phyloP scores from a whole-genome alignment of 1,140 invertebrate genomes.

The Apocrypta bakeri region DNA sequence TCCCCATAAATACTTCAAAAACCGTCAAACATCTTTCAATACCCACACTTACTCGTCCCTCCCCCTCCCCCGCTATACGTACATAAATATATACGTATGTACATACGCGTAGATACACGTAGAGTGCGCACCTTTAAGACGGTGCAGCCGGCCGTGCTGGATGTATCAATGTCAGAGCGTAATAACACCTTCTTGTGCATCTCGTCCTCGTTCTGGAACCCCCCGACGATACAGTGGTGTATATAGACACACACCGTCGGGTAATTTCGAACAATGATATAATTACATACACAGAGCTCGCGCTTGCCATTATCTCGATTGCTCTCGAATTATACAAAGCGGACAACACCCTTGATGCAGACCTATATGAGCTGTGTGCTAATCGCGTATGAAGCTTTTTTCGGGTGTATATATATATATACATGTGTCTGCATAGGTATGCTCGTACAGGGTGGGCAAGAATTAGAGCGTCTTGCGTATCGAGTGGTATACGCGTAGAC shows the following conservation, averaged over 20 bases:
- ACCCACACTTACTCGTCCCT: slow-evolving; percentile 4
- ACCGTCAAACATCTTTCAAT: slow-evolving; percentile 7
- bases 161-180: slow-evolving; percentile 69
- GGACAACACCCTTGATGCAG: slow-evolving; percentile 44
- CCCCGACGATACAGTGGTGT: neutral
- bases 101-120: neutral
- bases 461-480: slow-evolving; percentile 5
- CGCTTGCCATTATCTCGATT: slow-evolving; percentile 66
- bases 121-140: neutral
- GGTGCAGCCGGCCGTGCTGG: slow-evolving; percentile 8
- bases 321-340: slow-evolving; percentile 64
- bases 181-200: slow-evolving; percentile 66
- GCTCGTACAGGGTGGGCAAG: neutral
- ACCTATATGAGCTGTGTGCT: neutral
- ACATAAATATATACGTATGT: neutral
- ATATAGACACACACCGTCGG: slow-evolving; percentile 49
- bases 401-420: neutral
- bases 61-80: no score
- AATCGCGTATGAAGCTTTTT: neutral
- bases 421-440: no score
- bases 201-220: slow-evolving; percentile 44
- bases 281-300: slow-evolving; percentile 67
- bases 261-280: slow-evolving; percentile 73
- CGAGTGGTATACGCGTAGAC: neutral
- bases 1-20: slow-evolving; percentile 32